Evolutionary conservation across 2,888 invertebrate genomes (phyloP).

Genomic region (Catonia carolina): DNA sequence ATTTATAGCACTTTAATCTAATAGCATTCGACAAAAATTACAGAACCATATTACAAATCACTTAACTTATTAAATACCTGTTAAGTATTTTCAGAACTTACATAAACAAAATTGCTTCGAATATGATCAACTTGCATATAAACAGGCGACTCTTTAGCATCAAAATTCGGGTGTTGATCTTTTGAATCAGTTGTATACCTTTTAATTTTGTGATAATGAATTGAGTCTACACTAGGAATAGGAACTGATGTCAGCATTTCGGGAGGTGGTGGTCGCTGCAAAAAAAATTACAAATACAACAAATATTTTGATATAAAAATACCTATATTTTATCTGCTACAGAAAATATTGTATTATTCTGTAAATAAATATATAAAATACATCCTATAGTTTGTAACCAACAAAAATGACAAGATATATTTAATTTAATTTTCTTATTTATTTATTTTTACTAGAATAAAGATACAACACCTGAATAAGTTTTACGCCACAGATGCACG

Average conservation of each 20-base stretch:
- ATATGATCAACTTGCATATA: constrained; percentile 72
- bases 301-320: no score
- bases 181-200: constrained; percentile 45
- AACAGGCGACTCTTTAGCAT: constrained; percentile 59
- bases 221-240: constrained; percentile 65
- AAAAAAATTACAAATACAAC: constrained; percentile 24
- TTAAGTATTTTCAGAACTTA: no score
- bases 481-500: no score
- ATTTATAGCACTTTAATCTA: no score
- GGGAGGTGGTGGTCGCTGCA: constrained; percentile 59
- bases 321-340: no score
- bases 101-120: constrained; percentile 77
- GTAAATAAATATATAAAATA: constrained; percentile 5
- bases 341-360: background rate
- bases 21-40: no score
- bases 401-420: no score
- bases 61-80: no score
- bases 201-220: constrained; percentile 59
- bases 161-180: constrained; percentile 49
- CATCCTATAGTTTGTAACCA: constrained; percentile 1
- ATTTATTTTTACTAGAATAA: no score
- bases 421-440: no score
- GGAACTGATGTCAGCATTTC: constrained; percentile 65
- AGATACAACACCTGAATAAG: no score
- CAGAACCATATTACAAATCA: no score